Evolutionary conservation across 1,140 invertebrate genomes (phyloP).

Genomic region (Drosophila insularis): DNA sequence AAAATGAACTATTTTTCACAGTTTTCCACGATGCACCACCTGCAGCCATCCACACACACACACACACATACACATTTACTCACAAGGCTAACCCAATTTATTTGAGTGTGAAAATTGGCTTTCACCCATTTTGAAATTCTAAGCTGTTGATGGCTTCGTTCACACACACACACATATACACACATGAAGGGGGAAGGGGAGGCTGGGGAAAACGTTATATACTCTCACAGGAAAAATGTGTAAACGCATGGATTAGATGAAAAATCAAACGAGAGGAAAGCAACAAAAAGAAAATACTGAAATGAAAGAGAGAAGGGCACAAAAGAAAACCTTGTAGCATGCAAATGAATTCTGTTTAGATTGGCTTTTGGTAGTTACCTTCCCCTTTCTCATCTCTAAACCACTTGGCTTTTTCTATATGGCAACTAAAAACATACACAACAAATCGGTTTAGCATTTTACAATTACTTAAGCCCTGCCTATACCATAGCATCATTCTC

Average conservation of each 20-base stretch:
- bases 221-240: slow-evolving; percentile 56
- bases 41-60: slow-evolving; percentile 23
- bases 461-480: slow-evolving; percentile 66
- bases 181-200: slow-evolving; percentile 38
- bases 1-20: slow-evolving; percentile 59
- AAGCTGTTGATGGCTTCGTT: slow-evolving; percentile 63
- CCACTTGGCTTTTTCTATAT: slow-evolving; percentile 42
- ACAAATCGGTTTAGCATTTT: slow-evolving; percentile 61
- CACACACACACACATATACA: slow-evolving; percentile 38
- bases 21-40: slow-evolving; percentile 62
- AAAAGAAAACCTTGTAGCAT: slow-evolving; percentile 47
- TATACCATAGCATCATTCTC: neutral
- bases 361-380: slow-evolving; percentile 29
- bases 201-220: slow-evolving; percentile 46
- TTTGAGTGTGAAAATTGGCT: slow-evolving; percentile 80
- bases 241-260: slow-evolving; percentile 78
- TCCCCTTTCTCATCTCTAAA: neutral
- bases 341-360: slow-evolving; percentile 74
- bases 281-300: slow-evolving; percentile 1
- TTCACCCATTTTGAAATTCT: slow-evolving; percentile 75
- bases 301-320: slow-evolving; percentile 16
- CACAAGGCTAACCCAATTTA: slow-evolving; percentile 70
- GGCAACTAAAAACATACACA: slow-evolving; percentile 58
- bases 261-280: slow-evolving; percentile 61
- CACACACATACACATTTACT: slow-evolving; percentile 9